These are phyloP conservation scores for Sweltsa coloradensis DNA, from an alignment of 1,140 invertebrate genomes.

Conservation along the genomic window DNA sequence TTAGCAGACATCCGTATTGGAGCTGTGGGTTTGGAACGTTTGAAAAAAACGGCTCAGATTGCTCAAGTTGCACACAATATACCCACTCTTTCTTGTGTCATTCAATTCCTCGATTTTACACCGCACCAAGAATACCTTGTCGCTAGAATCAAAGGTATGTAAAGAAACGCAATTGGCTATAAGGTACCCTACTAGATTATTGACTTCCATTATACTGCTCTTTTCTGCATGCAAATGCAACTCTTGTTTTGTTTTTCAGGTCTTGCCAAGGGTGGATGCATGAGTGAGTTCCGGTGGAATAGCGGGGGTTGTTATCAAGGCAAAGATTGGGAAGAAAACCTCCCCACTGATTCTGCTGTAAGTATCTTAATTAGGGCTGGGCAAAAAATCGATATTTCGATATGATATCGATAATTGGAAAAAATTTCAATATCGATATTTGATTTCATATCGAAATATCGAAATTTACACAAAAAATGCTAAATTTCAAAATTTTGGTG, in stretches of 20 bases:
- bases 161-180: not conserved
- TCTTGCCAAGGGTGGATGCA: conserved; percentile 60
- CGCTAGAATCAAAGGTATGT: conserved; percentile 48
- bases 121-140: conserved; percentile 75
- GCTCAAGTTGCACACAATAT: conserved; percentile 46
- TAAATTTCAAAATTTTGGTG: no score
- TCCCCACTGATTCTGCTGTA: conserved; percentile 69
- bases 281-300: conserved; percentile 74
- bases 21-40: conserved; percentile 48
- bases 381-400: no score
- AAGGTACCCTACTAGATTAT: not conserved
- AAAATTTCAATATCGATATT: no score
- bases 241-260: conserved; percentile 30
- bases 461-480: no score
- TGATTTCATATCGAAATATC: no score
- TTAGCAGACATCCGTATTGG: conserved; percentile 58
- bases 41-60: conserved; percentile 52
- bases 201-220: not conserved
- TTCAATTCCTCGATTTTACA: conserved; percentile 66
- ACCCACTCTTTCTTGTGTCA: conserved; percentile 50
- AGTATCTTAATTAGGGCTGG: conserved; percentile 26
- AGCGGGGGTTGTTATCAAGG: conserved; percentile 54
- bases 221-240: not conserved
- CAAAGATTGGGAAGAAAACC: conserved; percentile 62
- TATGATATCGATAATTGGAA: no score